Evolutionary conservation across 1,140 invertebrate genomes (phyloP), one percentile per base, ranked within the genome.

Genomic region (Drosophila azteca): DNA sequence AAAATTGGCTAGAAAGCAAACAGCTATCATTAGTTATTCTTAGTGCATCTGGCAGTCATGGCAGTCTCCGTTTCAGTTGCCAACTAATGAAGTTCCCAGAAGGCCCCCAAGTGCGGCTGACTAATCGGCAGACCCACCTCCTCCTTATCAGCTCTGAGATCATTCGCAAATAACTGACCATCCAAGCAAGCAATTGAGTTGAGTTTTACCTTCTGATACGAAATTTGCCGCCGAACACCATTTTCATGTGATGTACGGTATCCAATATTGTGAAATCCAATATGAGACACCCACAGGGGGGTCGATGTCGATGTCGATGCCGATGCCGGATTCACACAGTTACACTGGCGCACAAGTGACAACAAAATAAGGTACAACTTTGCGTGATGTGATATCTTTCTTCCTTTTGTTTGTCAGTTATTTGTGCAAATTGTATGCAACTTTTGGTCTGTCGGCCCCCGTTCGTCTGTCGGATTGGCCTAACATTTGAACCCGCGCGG

Each of bases 201-300:
- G 52, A 4, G 24, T 39, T 76, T 81, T 90, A 90, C 88, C 88
- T 90, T 90, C 88, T 88, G 55, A 90, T 88, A 53, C 88, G 88
- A 85, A 90, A 90, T 74, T 90, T 90, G 77, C 88, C 88, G 77
- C 88, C 88, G 74, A 90, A 90, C 48, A 90, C 88, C 88, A 90
- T 90, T 84, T 90, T 90, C 76, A 87, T 65, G 60, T 79, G 87
- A 63, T 73, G 57, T 50, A 82, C 82, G 79, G 79, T 88, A 70
- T 88, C 84, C 83, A 88, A 75, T 63, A 63, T 88, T 88, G 84
- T 70, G 83, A 88, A 79, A 88, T 88, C 83, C 83, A 88, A 88
- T 88, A 73, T 88, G 84, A 68, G 20, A 53, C 17, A 39, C 17
- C 29, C 31, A 35, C 31, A 3, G 31, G 31, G 31, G 31, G 31